These are phyloP conservation scores for Galendromus occidentalis DNA, from an alignment of 1,140 invertebrate species.

Conservation along the genomic window DNA sequence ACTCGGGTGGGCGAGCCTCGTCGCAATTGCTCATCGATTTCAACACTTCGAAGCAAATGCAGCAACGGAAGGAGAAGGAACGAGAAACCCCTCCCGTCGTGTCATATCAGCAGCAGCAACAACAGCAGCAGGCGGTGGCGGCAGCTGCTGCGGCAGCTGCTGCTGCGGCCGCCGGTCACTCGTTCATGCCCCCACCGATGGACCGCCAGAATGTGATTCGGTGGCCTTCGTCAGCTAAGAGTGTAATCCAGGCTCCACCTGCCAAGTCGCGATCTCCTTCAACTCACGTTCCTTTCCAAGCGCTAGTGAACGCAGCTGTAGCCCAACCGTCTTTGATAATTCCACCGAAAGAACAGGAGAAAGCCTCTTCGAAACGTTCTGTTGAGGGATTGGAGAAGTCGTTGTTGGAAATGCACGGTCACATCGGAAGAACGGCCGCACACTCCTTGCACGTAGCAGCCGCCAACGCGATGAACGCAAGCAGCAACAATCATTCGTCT, in stretches of 20 bases:
- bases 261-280: constrained; percentile 9
- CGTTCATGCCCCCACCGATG: constrained; percentile 6
- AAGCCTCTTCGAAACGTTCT: constrained; percentile 12
- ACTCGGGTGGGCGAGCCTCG: constrained; percentile 1
- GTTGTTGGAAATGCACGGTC: constrained; percentile 20
- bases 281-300: constrained; percentile 51
- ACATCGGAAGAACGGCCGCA: not conserved
- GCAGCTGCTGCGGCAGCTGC: not conserved
- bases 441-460: constrained; percentile 10
- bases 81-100: constrained; percentile 3
- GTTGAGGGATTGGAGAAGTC: constrained; percentile 22
- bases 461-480: not conserved
- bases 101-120: constrained; percentile 11
- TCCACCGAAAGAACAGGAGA: constrained; percentile 32
- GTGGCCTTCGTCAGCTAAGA: not conserved
- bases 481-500: not conserved
- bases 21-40: constrained; percentile 23
- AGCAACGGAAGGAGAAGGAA: constrained; percentile 19
- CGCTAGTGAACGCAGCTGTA: constrained; percentile 62
- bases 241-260: constrained; percentile 3
- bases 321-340: constrained; percentile 61
- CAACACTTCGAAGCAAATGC: constrained; percentile 24
- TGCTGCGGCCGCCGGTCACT: not conserved
- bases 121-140: constrained; percentile 13
- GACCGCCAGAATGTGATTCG: not conserved